Evolutionary conservation across 2,113 vertebrate genomes (phyloP), one percentile per base, ranked within the genome.

Genomic region (Sturnira hondurensis): DNA sequence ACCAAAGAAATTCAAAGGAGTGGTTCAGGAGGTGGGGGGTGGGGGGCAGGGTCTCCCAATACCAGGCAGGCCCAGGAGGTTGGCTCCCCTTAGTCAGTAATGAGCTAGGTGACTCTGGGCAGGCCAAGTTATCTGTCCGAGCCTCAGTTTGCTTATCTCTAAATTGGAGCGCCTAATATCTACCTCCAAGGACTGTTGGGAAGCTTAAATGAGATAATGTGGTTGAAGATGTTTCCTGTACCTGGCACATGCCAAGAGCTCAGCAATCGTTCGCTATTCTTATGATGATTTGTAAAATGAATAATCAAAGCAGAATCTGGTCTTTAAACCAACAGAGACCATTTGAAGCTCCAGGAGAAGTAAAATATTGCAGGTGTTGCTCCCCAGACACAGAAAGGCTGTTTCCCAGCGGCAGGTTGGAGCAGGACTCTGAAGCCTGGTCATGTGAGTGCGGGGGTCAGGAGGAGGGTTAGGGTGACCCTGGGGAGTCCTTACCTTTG

Each of bases 401-500:
- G 7, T 41, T 67, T 89, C 83, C 50, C 45, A 54, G 47, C 1
- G 33, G 67, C n/a, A 3, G n/a, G 41, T 3, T 47, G 31, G 15
- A 87, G 52, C 43, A 63, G 22, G 74, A 63, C 65, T 78, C 81
- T 58, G 68, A 74, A 78, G 33, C 45, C 38, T 47, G 41, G 33
- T 9, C 4, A 15, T 8, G 12, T 7, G 2, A 61, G 45, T 4
- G 1, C 24, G 26, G 15, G 15, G 22, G 26, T 12, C 41, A 68
- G 70, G 84, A 71, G 67, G 13, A 82, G 31, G 22, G 17, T 47
- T 20, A 14, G n/a, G 38, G 36, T 50, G 7, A 78, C 31, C 50
- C 22, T 12, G 7, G 45, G 31, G 45, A 58, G 61, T 52, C 19
- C 52, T 94, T 98, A 99, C 99, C 99, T n/a, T 99, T 95, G 91